phyloP scores from a whole-genome alignment of 1,140 invertebrate genomes.

The Tetragnatha versicolor region DNA sequence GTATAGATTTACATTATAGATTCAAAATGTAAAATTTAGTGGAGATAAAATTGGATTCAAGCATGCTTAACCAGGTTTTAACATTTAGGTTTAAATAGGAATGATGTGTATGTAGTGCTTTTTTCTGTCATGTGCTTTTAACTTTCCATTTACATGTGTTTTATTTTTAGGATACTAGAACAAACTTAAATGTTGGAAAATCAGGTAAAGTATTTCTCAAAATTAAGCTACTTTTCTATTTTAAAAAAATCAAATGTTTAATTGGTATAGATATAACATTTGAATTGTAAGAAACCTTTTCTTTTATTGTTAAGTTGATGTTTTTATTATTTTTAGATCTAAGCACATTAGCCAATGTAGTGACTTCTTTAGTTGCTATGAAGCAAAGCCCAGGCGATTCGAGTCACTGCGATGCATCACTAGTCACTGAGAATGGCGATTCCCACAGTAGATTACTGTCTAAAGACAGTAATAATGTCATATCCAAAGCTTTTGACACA shows the following conservation, averaged over 20 bases:
- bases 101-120: no score
- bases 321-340: conserved; percentile 61
- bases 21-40: no score
- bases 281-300: no score
- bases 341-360: conserved; percentile 68
- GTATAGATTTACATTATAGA: no score
- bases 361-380: conserved; percentile 68
- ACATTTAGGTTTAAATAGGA: no score
- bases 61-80: no score
- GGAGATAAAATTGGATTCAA: no score
- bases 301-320: no score
- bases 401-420: conserved; percentile 29
- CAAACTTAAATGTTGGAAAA: conserved; percentile 45
- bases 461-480: conserved; percentile 72
- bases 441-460: conserved; percentile 65
- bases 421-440: conserved; percentile 67
- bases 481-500: conserved; percentile 78
- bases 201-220: conserved; percentile 4
- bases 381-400: conserved; percentile 58
- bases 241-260: background rate
- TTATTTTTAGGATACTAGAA: conserved; percentile 34
- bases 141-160: no score
- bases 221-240: background rate
- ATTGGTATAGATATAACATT: no score
- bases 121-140: no score